phyloP scores from a whole-genome alignment of 2,797 vertebrate genomes.

The Tragopan temminckii region DNA sequence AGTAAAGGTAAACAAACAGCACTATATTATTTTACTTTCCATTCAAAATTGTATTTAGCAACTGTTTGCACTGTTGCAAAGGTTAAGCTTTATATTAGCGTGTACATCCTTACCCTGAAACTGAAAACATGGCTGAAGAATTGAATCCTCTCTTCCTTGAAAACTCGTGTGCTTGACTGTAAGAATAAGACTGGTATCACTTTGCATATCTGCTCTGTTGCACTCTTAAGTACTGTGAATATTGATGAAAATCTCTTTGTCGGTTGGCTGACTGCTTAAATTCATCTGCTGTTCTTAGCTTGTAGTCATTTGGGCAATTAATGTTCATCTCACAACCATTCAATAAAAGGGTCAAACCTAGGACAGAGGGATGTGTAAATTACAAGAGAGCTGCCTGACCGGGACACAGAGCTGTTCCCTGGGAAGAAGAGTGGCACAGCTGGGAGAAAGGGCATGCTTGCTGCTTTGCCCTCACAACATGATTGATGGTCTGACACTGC shows the following conservation, averaged over 20 bases:
- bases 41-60: not conserved
- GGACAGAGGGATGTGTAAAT: not conserved
- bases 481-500: not conserved
- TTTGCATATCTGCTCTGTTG: slow-evolving; percentile 31
- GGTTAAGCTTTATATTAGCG: not conserved
- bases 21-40: not conserved
- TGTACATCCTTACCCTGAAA: not conserved
- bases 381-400: not conserved
- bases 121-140: not conserved
- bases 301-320: slow-evolving; percentile 56
- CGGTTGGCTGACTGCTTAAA: slow-evolving; percentile 55
- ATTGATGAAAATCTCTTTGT: slow-evolving; percentile 62
- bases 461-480: not conserved
- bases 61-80: not conserved
- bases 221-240: slow-evolving; percentile 28
- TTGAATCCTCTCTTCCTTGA: not conserved
- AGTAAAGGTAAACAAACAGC: not conserved
- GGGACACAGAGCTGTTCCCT: not conserved
- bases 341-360: not conserved
- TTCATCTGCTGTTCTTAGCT: slow-evolving; percentile 28
- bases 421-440: not conserved
- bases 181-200: not conserved
- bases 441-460: not conserved
- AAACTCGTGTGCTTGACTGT: not conserved
- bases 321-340: not conserved